These are phyloP conservation scores for Atlantisia rogersi DNA, from an alignment of 2,113 vertebrate species.

Conservation along the genomic window DNA sequence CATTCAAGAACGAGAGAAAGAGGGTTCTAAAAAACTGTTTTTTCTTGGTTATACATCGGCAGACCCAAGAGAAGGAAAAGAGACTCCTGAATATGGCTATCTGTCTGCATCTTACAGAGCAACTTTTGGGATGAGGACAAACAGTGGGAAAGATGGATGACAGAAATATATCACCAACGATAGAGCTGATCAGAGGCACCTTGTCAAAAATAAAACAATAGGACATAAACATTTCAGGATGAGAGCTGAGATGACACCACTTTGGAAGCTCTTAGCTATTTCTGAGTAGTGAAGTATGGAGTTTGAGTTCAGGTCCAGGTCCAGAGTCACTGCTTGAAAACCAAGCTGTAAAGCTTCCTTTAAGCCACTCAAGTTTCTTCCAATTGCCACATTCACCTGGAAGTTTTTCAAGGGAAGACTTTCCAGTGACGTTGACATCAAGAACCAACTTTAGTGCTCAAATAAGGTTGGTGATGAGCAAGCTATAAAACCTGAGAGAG, in stretches of 20 bases:
- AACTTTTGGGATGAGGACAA: background rate
- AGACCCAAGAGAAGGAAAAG: background rate
- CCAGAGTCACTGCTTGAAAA: background rate
- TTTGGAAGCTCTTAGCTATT: background rate
- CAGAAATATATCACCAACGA: background rate
- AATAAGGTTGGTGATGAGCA: background rate
- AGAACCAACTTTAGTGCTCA: background rate
- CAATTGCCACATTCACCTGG: background rate
- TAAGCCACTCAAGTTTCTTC: background rate
- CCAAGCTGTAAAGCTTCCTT: background rate
- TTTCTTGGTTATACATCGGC: background rate
- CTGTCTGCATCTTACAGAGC: background rate
- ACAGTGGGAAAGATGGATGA: background rate
- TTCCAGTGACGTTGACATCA: background rate
- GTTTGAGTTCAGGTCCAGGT: background rate
- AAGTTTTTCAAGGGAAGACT: background rate
- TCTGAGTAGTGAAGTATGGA: fast-evolving
- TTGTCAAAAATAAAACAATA: background rate
- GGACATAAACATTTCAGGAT: background rate
- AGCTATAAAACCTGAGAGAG: background rate
- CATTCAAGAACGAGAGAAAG: background rate
- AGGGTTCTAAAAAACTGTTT: background rate
- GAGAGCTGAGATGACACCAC: background rate
- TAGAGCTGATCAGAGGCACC: background rate
- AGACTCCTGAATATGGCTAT: background rate